Percentiles rank a stretch among this genome's conserved stretches.
phyloP scores from a whole-genome alignment of 2,113 vertebrate genomes.

The Atlantisia rogersi region DNA sequence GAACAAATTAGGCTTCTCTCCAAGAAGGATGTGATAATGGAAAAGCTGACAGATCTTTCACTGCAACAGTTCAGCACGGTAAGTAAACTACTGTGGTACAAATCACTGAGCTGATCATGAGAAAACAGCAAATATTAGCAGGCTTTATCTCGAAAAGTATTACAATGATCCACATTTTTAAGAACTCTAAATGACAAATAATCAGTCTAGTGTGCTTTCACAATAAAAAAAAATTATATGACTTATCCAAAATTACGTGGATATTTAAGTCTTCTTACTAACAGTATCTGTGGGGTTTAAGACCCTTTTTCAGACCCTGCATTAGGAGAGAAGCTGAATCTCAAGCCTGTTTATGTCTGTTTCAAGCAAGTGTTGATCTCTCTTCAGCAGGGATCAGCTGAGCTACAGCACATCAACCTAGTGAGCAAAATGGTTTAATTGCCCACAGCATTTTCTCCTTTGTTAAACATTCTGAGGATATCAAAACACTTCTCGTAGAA shows the following conservation, averaged over 20 bases:
- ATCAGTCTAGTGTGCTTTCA: not conserved
- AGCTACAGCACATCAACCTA: not conserved
- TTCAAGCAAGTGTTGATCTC: not conserved
- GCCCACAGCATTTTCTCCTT: not conserved
- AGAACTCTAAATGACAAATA: not conserved
- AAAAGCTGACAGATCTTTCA: constrained; percentile 1
- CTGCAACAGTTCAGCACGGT: not conserved
- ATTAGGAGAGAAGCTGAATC: not conserved
- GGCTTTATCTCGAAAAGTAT: not conserved
- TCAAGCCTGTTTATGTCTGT: not conserved
- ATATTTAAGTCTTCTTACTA: not conserved
- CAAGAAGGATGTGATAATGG: not conserved
- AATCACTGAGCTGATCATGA: not conserved
- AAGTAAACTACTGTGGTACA: not conserved
- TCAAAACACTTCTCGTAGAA: not conserved
- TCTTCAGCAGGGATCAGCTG: not conserved
- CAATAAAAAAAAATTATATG: not conserved
- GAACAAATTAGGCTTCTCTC: not conserved
- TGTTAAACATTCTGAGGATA: not conserved
- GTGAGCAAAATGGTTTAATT: not conserved
- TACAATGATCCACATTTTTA: not conserved
- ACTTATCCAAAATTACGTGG: not conserved
- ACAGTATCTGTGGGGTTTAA: not conserved
- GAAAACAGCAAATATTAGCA: not conserved
- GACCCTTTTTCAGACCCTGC: not conserved